Evolutionary conservation across 2,797 vertebrate species (phyloP).

Genomic region (Amniataba percoides): DNA sequence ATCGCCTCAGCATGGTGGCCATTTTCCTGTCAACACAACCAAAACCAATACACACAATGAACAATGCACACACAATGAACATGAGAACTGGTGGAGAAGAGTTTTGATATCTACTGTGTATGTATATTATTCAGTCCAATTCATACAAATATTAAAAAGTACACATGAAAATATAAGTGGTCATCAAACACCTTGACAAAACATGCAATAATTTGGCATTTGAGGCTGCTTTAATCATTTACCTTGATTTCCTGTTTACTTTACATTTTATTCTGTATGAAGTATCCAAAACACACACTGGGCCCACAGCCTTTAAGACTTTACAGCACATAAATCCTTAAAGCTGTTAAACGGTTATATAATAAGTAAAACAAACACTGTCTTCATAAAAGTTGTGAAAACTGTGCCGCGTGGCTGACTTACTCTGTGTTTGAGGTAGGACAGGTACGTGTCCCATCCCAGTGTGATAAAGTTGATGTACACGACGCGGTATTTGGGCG

Average conservation of each 20-base stretch:
- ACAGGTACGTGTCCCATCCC: conserved; percentile 96
- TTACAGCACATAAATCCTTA: background rate
- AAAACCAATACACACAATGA: conserved; percentile 13
- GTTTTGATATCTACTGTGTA: no score
- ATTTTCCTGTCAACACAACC: conserved; percentile 62
- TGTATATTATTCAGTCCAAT: no score
- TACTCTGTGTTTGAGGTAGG: conserved; percentile 94
- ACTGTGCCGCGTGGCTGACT: conserved; percentile 57
- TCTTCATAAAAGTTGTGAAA: background rate
- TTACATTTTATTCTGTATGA: background rate
- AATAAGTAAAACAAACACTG: background rate
- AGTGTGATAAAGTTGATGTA: conserved; percentile 93
- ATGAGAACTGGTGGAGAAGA: background rate
- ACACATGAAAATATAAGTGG: no score
- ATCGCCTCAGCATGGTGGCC: conserved; percentile 9
- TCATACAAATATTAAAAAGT: no score
- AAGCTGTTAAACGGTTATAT: background rate
- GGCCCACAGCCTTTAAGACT: background rate
- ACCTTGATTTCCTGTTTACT: background rate
- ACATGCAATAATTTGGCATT: background rate
- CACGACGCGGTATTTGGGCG: conserved; percentile 89
- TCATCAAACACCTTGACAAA: no score
- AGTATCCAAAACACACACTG: background rate
- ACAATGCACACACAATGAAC: background rate
- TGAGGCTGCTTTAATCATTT: background rate